Conservation (phyloP, 2,113 vertebrate genomes). For the Pheucticus melanocephalus region DNA sequence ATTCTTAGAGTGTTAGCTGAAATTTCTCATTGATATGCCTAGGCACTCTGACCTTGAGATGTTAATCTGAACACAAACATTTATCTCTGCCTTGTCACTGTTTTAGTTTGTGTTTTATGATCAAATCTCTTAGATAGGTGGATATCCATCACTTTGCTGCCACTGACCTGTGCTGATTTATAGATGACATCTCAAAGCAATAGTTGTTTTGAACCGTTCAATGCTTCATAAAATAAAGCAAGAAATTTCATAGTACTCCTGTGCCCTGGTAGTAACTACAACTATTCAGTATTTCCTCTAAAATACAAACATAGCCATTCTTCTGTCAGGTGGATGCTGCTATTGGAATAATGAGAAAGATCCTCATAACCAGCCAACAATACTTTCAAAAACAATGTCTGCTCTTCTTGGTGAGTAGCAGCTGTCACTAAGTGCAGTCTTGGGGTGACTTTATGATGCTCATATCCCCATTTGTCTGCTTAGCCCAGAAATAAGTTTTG, state of each 20-base stretch:
- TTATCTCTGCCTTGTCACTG: conserved; percentile 74
- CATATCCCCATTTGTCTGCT: not conserved
- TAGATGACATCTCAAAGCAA: conserved; percentile 51
- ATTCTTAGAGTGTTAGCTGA: conserved; percentile 32
- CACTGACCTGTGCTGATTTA: conserved; percentile 67
- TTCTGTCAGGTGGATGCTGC: not conserved
- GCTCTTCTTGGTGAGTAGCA: not conserved
- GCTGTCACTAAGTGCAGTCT: not conserved
- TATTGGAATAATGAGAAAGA: not conserved
- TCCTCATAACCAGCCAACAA: not conserved
- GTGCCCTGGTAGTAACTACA: conserved; percentile 28
- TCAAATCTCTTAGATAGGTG: conserved; percentile 63
- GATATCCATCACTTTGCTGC: conserved; percentile 72
- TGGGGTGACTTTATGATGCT: not conserved
- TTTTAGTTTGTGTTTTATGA: conserved; percentile 72
- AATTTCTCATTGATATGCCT: conserved; percentile 78
- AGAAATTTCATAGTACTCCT: not conserved
- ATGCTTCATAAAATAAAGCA: conserved; percentile 51
- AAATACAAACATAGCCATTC: not conserved
- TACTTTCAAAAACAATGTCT: not conserved
- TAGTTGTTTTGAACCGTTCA: conserved; percentile 70
- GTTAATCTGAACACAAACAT: conserved; percentile 76
- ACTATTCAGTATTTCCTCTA: not conserved
- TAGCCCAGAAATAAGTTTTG: not conserved
- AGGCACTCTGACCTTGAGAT: conserved; percentile 76